Conservation (phyloP, 2,113 vertebrate genomes). For the Labrus mixtus region DNA sequence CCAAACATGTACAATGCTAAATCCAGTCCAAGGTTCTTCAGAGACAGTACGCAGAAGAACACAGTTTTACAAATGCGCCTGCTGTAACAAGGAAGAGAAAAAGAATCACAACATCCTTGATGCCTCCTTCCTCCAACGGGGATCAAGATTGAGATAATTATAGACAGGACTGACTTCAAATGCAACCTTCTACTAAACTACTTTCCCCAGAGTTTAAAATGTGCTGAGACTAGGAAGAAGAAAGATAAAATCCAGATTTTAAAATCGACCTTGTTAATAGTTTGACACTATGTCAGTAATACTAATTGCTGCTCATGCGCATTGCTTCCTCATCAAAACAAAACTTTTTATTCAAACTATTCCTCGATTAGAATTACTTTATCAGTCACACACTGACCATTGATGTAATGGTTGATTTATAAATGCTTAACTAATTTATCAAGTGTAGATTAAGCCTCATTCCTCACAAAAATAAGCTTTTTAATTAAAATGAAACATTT, state of each 20-base stretch:
- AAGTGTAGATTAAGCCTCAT: too few relatives aligned
- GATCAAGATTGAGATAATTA: neutral
- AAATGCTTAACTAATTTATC: too few relatives aligned
- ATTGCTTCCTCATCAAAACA: too few relatives aligned
- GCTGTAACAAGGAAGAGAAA: neutral
- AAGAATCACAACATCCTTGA: neutral
- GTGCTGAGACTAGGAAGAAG: neutral
- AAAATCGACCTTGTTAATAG: neutral
- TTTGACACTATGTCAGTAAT: neutral
- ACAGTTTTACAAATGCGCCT: neutral
- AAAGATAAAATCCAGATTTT: neutral
- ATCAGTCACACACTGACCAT: too few relatives aligned
- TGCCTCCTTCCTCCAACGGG: neutral
- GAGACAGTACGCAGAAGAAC: too few relatives aligned
- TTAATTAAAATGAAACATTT: too few relatives aligned
- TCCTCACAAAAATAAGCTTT: too few relatives aligned
- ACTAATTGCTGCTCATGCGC: neutral
- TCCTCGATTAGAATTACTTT: too few relatives aligned
- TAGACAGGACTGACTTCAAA: neutral
- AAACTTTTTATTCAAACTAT: too few relatives aligned
- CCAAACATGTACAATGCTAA: neutral
- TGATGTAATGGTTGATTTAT: too few relatives aligned
- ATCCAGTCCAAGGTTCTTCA: neutral
- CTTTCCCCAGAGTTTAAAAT: constrained; percentile 1
- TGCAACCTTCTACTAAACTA: neutral